Evolutionary conservation across 2,797 vertebrate species (phyloP), one percentile per base, ranked within the genome.

Genomic region (Phrynocephalus vlangalii): DNA sequence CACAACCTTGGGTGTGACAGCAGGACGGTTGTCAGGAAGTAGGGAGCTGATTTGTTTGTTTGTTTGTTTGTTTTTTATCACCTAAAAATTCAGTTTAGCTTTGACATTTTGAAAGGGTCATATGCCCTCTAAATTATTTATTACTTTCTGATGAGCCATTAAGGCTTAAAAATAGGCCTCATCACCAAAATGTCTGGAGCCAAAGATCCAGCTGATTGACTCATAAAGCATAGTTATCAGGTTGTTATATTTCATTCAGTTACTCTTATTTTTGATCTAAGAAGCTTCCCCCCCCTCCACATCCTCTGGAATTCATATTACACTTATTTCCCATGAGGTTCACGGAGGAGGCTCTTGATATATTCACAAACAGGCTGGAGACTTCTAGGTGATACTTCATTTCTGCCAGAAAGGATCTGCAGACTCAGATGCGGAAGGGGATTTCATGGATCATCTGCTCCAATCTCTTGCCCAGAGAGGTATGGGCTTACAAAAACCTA

Each of bases 401-500:
- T 67, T 44, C 83, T 66, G 56, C 63, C 79, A 84, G 67, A 44
- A 88, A 84, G 77, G 50, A 88, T 66, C 56, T 63, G 50, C n/a
- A 79, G 68, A 78, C 70, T 78, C 73, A 44, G 66, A 38, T 18
- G 18, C 66, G n/a, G 67, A 79, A 80, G 52, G 52, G 52, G 77
- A 84, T 80, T 84, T 83, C 71, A 7, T 9, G 18, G 75, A 71
- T 24, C 26, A 60, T 80, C 82, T 33, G 44, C n/a, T 56, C 30
- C 30, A n/a, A 22, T 20, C 50, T 66, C 50, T 30, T 70, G 22
- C 10, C 38, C 56, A 75, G 56, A 56, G 22, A 56, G n/a, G 18
- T 26, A 73, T 38, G 22, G 66, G 72, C 38, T 52, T 75, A 48
- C 56, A 73, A 78, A 73, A 84, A 80, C 7, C 30, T 44, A 28